Base-by-base conservation (phyloP, 2,113 vertebrate genomes). In the Gambusia holbrooki region DNA sequence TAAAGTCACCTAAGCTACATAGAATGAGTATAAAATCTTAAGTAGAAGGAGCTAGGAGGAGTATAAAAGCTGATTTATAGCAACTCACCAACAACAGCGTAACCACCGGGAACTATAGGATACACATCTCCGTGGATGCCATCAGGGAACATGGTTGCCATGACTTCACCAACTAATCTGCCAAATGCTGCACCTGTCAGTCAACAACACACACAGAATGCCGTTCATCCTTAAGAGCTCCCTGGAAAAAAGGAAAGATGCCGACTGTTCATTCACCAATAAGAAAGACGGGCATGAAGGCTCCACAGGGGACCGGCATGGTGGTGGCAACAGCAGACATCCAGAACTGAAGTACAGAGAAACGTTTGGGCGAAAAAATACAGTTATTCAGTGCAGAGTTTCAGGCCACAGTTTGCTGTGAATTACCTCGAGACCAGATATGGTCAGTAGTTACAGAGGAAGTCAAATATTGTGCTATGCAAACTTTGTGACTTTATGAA, bases 301-400 rank as follows among this genome's bases (percentile, higher is more conserved):
- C 97, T 64, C 98, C 98, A 0, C 98, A 99, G 19, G 98, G 98
- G 37, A 99, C 98, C 0, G 98, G 98, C 93, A 99, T 98, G 78
- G 98, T 99, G 71, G 98, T 99, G 65, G 98, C 98, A 81, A 99
- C 93, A 4, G 98, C 98, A 0, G 97, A 99, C 98, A 99, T 99
- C 98, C 98, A 99, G 93, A 99, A 99, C 98, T 99, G 82, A 74
- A 42, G 80, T 15, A 12, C 17, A 69, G 37, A 69, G 71, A 72
- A 32, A 11, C 3, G 5, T 10, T 25, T 5, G 11, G 33, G 9
- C 35, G 3, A 78, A 2, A 29, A 42, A 32, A n/a, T 8, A 3
- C n/a, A 25, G 11, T n/a, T 19, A 4, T 54, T 54, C 4, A 54
- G 48, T 9, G 51, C 3, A 58, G 51, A 54, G 51, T n/a, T 58